These are phyloP conservation scores for Tonatia bakeri DNA, from an alignment of 2,113 vertebrate genomes.

Conservation along the genomic window DNA sequence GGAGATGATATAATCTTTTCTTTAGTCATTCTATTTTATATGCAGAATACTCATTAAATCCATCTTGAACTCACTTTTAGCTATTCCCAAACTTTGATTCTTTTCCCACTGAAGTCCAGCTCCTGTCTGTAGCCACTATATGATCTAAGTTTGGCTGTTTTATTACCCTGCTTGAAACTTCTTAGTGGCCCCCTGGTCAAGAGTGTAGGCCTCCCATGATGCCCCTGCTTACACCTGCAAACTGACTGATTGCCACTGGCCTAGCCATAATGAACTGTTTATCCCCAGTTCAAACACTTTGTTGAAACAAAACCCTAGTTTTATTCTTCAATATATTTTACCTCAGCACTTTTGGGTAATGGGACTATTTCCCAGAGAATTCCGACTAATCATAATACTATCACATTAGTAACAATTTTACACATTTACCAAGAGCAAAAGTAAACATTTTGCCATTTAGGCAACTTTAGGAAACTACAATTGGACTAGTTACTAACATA, in stretches of 20 bases:
- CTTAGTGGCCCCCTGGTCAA: not conserved
- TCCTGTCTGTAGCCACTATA: not conserved
- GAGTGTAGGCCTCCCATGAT: not conserved
- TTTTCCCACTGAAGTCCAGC: not conserved
- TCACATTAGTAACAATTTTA: not conserved
- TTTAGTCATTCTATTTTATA: not conserved
- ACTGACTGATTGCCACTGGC: not conserved
- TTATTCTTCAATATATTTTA: conserved; percentile 15
- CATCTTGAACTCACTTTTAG: not conserved
- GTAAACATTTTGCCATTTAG: not conserved
- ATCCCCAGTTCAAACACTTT: not conserved
- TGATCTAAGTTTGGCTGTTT: not conserved
- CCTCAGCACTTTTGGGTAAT: not conserved
- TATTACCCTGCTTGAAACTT: not conserved
- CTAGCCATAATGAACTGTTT: not conserved
- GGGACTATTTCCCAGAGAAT: not conserved
- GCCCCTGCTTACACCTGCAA: not conserved
- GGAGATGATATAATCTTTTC: not conserved
- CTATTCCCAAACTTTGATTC: not conserved
- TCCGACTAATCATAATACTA: not conserved
- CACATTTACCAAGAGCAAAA: not conserved
- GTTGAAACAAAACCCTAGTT: not conserved
- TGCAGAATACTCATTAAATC: not conserved
- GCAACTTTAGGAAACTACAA: not conserved
- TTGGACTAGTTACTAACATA: not conserved